A percentile compares a stretch with the other conserved stretches of the same genome.
Evolutionary conservation across 2,797 vertebrate species (phyloP).

Genomic region (Gadopsis bispinosus): DNA sequence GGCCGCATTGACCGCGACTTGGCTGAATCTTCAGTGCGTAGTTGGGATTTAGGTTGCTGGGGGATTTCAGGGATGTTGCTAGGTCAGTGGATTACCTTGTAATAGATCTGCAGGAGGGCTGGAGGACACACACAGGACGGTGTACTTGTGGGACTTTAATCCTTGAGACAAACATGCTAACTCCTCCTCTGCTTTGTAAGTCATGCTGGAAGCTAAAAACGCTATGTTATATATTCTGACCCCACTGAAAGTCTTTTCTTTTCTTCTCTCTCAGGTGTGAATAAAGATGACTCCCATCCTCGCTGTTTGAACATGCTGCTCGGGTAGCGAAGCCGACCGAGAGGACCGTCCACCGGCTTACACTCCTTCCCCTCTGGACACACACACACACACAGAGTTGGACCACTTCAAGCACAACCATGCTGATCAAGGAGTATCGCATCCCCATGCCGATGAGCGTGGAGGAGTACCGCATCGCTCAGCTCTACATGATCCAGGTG

Average conservation of each 20-base stretch:
- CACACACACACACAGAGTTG: slow-evolving; percentile 21
- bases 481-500: slow-evolving; percentile 99
- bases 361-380: slow-evolving; percentile 45
- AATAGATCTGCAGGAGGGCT: slow-evolving; percentile 69
- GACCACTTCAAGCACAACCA: slow-evolving; percentile 81
- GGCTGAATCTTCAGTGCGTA: slow-evolving; percentile 38
- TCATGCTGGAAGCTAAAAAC: slow-evolving; percentile 21
- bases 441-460: slow-evolving; percentile 98
- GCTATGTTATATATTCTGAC: not conserved
- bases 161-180: slow-evolving; percentile 58
- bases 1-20: slow-evolving; percentile 13
- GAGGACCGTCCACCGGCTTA: slow-evolving; percentile 59
- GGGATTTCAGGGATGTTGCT: slow-evolving; percentile 71
- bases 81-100: slow-evolving; percentile 82
- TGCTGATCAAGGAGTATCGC: slow-evolving; percentile 96
- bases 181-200: slow-evolving; percentile 43
- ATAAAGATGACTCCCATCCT: slow-evolving; percentile 60
- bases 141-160: slow-evolving; percentile 53
- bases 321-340: slow-evolving; percentile 47
- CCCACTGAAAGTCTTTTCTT: slow-evolving; percentile 1
- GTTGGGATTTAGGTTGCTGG: slow-evolving; percentile 74
- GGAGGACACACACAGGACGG: slow-evolving; percentile 49
- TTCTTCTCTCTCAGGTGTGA: slow-evolving; percentile 64
- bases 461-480: slow-evolving; percentile 98
- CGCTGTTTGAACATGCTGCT: slow-evolving; percentile 70